These are phyloP conservation scores for Caligus rogercresseyi DNA, from an alignment of 1,140 invertebrate species.

Conservation along the genomic window DNA sequence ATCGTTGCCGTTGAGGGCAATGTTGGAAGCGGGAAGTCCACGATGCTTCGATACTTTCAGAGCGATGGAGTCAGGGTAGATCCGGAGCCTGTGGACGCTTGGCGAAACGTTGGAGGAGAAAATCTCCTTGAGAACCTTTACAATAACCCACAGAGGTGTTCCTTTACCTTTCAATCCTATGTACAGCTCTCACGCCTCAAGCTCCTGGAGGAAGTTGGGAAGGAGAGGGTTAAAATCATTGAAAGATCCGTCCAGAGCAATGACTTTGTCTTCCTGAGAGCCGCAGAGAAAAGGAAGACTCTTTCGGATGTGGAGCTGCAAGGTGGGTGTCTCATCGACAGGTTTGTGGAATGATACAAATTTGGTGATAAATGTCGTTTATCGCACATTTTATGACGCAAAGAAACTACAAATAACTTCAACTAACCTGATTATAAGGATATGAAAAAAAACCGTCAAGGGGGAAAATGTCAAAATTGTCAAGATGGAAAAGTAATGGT, in stretches of 20 bases:
- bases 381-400: no score
- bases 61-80: conserved; percentile 33
- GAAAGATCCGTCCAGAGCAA: conserved; percentile 38
- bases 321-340: not conserved
- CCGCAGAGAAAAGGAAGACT: conserved; percentile 28
- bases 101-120: conserved; percentile 58
- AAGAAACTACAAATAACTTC: no score
- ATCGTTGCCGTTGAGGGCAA: conserved; percentile 56
- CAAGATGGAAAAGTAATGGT: no score
- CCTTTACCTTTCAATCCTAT: conserved; percentile 69
- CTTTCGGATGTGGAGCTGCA: conserved; percentile 2
- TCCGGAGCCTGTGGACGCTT: conserved; percentile 57
- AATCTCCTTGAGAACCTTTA: conserved; percentile 78
- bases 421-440: no score
- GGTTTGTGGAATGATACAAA: no score
- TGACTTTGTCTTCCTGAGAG: conserved; percentile 39
- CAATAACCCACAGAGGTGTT: conserved; percentile 55
- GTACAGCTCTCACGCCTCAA: conserved; percentile 52
- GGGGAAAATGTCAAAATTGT: no score
- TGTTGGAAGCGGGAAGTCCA: conserved; percentile 82
- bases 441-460: no score
- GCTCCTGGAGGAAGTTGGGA: conserved; percentile 18
- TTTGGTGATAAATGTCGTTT: no score
- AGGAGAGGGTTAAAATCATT: conserved; percentile 33
- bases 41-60: conserved; percentile 64